Evolutionary conservation across 2,888 invertebrate genomes (phyloP), one percentile per base, ranked within the genome.

Genomic region (Electrophaes corylata): DNA sequence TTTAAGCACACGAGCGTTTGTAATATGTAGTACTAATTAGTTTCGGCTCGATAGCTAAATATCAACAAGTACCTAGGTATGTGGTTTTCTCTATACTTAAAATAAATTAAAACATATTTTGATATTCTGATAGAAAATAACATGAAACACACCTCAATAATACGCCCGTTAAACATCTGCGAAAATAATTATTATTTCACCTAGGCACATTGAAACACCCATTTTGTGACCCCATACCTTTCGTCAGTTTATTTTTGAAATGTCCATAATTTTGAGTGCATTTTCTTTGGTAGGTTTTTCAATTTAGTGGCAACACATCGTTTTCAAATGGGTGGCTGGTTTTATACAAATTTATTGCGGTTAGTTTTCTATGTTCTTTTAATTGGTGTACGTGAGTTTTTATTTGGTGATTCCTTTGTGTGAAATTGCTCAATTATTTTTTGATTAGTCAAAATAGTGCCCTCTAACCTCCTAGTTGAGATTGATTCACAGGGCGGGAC

Each of bases 401-500:
- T 78, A 79, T 83, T 79, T 81, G 73, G 70, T 61, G 78, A 73
- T 86, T 83, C 66, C 79, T 87, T 87, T 83, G 72, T 72, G 86
- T 79, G 80, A 83, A 82, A 84, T 89, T 91, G 90, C 91, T 91
- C 91, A 90, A 88, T 80, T 75, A 76, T 83, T 86, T 82, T 83
- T 76, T 60, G 54, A 58, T 50, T 66, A 73, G 66, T 72, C 63
- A 73, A 70, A 78, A 78, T 78, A 83, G 83, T 86, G 83, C 81
- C 85, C 88, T 86, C 83, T 82, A 79, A 75, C 83, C 82, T 79
- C 79, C 78, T 83, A 80, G 81, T 75, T 79, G 79, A 78, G 73
- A 76, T 68, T 72, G 66, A 52, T 57, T 69, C 73, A 71, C 77
- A 76, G 76, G 83, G 80, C 80, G 83, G 84, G 84, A 81, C 81